Base-by-base conservation (phyloP, 2,113 vertebrate species). In the Dunckerocampus dactyliophorus region DNA sequence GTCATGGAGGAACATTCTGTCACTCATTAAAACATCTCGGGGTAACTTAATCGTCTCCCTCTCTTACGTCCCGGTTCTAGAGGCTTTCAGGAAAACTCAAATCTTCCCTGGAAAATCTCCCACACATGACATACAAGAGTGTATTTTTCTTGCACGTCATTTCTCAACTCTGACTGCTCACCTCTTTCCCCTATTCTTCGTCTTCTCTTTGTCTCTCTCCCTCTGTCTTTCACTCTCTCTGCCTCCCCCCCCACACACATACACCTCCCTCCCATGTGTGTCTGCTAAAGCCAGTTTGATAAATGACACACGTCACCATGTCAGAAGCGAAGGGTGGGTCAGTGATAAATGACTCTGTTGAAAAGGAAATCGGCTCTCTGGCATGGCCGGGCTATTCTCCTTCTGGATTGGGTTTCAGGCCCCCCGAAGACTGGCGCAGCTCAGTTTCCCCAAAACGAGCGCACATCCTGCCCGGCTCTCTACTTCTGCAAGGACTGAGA, bases 301-400 rank as follows among this genome's bases (percentile, higher is more conserved):
- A 97, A 96, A 99, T 98, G 97, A 97, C 96, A 96, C 92, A 82
- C 92, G 94, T 97, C 97, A 96, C 92, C 87, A 92, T 94, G 95
- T 96, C 94, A 92, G 90, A 91, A 95, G 94, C 90, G 90, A 94
- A 94, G 94, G 94, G 94, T 93, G 83, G 94, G 94, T 95, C 94
- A 90, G 92, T 99, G 96, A 99, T 99, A 92, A 93, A 98, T 94
- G 92, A 92, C 93, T 92, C 90, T 85, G 93, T 93, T 93, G 95
- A 95, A 95, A 94, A 95, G 95, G 95, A 98, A 99, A 98, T 97
- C 92, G 93, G 95, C 94, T 96, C 92, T 97, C 95, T 96, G 95
- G 95, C 94, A 91, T 89, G 90, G 91, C 81, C 81, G 70, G 67
- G 92, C 92, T 93, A 88, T 89, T 90, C 89, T 89, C 86, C 86